Evolutionary conservation across 1,140 invertebrate species (phyloP), one percentile per base, ranked within the genome.

Genomic region (Trichonephila inaurata): DNA sequence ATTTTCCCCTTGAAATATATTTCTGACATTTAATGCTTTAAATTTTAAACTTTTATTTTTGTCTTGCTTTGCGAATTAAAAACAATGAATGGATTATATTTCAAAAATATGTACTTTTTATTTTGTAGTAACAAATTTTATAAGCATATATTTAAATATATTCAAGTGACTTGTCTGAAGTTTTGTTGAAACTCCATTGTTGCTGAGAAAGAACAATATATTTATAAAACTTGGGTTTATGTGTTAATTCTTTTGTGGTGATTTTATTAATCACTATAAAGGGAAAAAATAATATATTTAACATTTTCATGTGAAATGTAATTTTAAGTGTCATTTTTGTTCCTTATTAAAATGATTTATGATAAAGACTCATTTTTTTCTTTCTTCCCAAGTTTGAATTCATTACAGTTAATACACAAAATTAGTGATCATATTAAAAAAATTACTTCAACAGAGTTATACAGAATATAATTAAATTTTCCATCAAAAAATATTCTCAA

Each of bases 291-390:
- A 77, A 77, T 77, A 77, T 77, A 40, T 77, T 33, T 33, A 18
- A 19, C 21, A 64, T 19, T 40, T 18, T 77, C 33, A 18, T 77
- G 18, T 77, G 72, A 77, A 18, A 40, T 77, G 72, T 40, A 77
- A 77, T 33, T 77, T 77, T 77, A 8, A 33, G 12, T 77, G 72
- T 77, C 33, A 77, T 40, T 77, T 77, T 33, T 69, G 72, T 77
- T 77, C 33, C 18, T 40, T 77, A 77, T 77, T 77, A 77, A 77
- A 77, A 18, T 77, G 33, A 77, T 77, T 77, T 77, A 33, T 77
- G 28, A 77, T 77, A 0, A 69, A 69, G n/a, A 28, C 10, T 51
- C 10, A 51, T 51, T 51, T 51, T 7, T 51, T 28, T 44, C 7
- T 51, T 51, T 51, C 10, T 51, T 51, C 10, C 51, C 51, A 7